Base-by-base conservation (phyloP, 1,140 invertebrate genomes). In the Lutraria rhynchaena region DNA sequence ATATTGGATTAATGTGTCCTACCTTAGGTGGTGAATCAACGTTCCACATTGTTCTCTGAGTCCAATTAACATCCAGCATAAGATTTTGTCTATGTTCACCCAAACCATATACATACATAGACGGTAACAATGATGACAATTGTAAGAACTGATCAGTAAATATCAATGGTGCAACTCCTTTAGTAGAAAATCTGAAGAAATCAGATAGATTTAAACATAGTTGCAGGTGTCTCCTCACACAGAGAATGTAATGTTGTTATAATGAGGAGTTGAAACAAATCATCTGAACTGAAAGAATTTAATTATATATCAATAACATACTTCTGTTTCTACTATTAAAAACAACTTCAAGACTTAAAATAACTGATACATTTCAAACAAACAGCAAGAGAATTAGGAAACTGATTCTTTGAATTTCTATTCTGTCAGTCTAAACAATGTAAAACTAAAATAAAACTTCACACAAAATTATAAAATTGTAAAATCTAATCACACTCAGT, bases 121-220 rank as follows among this genome's bases (percentile, higher is more conserved):
- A 86, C 2, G 87, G 83, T 17, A 89, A 55, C 2, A 83, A 67
- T 44, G 67, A 82, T 17, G 87, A 86, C 27, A 89, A 37, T 63
- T 89, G 87, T 11, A 89, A 80, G 51, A 86, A 88, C 76, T 89
- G 74, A 53, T 89, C 87, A 73, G 85, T 74, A 70, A 87, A 89
- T 29, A 88, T 82, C 19, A 89, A 76, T 37, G 85, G 85, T 44
- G 85, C 82, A 17, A 76, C 80, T 15, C 78, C 81, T 11, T 61
- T 77, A 15, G 84, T 89, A n/a, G 85, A 75, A 27, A 89, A 57
- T 53, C 88, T 89, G 51, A 27, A 83, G 73, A 41, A 44, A 37
- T 57, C 7, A 82, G 35, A 57, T 37, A 27, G n/a, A 27, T 27
- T 19, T 83, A 41, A 63, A 37, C 55, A 81, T 35, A 74, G n/a